These are phyloP conservation scores for Andrena minutula DNA, from an alignment of 2,888 invertebrate species.

Conservation along the genomic window DNA sequence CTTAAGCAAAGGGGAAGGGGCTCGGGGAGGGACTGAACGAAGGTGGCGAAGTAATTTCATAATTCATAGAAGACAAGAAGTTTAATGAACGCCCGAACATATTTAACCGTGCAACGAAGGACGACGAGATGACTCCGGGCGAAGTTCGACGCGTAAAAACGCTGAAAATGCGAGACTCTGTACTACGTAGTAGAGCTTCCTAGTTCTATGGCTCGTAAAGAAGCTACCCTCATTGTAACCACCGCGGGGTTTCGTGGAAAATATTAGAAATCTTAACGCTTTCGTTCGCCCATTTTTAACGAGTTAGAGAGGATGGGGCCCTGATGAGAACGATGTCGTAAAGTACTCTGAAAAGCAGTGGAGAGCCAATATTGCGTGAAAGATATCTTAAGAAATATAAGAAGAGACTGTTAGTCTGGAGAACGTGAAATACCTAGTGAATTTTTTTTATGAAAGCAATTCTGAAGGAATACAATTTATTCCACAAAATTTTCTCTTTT, in stretches of 20 bases:
- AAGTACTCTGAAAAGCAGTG: background rate
- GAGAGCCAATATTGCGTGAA: background rate
- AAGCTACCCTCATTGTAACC: constrained; percentile 3
- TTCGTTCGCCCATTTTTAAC: constrained; percentile 26
- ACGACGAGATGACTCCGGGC: background rate
- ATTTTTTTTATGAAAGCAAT: too few relatives aligned
- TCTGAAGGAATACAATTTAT: too few relatives aligned
- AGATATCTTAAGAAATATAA: background rate
- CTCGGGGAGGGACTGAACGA: background rate
- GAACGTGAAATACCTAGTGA: background rate
- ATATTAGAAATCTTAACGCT: constrained; percentile 36
- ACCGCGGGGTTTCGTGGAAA: background rate
- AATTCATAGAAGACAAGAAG: constrained; percentile 6
- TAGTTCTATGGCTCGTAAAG: constrained; percentile 13
- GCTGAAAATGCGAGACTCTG: background rate
- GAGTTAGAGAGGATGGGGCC: background rate
- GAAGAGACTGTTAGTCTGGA: background rate
- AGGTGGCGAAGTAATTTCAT: constrained; percentile 9
- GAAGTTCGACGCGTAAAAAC: constrained; percentile 2
- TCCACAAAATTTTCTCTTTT: too few relatives aligned
- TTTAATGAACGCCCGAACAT: constrained; percentile 1
- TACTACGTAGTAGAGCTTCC: background rate
- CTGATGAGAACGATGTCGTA: constrained; percentile 6
- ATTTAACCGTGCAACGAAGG: background rate
- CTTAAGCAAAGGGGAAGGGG: background rate